Base-by-base conservation (phyloP, 92 coral and sea anemone genomes). In the Phenganax stokvisi region DNA sequence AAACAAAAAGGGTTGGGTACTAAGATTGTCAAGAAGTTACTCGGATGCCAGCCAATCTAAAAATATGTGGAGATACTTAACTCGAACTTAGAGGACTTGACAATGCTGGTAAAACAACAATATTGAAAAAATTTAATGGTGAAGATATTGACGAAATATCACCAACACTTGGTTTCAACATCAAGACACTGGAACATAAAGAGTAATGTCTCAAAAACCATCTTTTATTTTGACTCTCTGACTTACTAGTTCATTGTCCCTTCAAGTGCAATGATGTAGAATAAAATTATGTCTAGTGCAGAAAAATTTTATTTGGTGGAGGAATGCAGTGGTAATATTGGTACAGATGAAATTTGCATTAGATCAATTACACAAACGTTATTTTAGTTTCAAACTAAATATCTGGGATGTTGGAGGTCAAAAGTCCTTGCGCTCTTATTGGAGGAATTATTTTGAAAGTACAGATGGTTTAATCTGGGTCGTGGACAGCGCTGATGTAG, bases 321-420 rank as follows among this genome's bases (percentile, higher is more conserved):
- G 30, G 12, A 13, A 74, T 12, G 51, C 20, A 51, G 58, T 76
- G 51, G 51, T 65, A 54, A 47, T 63, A 10, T 51, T 37, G 47
- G 47, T 37, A 37, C 47, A 37, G 47, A 37, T 37, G 47, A 37
- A 37, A 5, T 37, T 37, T 37, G 47, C 47, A 37, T 37, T 37
- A 37, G 47, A 1, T 37, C 47, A 37, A 37, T 5, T 37, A 37
- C 47, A 37, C 47, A 37, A 37, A 37, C 5, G 5, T 37, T 37
- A 37, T 69, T 73, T 51, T 72, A 94, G 98, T 27, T 94, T 92
- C 84, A 94, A 94, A 85, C 80, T 94, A n/a, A 94, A 94, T 71
- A 84, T 94, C 77, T 94, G 98, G 98, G 98, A 94, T 89, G 98
- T 94, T 89, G 98, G 98, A 59, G 98, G 98, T 59, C 98, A 94